phyloP scores from a whole-genome alignment of 2,888 invertebrate genomes.

The Heliconius charithonia region DNA sequence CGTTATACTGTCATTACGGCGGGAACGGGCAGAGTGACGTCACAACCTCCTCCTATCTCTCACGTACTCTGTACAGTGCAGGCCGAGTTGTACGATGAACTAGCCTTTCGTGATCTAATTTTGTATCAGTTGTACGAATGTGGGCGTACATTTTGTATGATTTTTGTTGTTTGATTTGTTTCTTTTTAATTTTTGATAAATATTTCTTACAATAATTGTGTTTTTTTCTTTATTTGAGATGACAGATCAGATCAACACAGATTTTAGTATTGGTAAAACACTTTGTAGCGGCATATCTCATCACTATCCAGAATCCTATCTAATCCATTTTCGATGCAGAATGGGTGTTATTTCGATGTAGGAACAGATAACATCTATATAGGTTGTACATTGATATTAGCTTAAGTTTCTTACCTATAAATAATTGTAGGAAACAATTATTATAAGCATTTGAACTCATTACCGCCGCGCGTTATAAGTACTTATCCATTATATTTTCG shows the following conservation, averaged over 20 bases:
- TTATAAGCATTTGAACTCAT: not conserved
- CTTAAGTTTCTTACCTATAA: too few relatives aligned
- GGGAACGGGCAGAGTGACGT: slow-evolving; percentile 72
- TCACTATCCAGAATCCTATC: too few relatives aligned
- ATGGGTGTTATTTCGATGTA: too few relatives aligned
- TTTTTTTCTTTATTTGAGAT: not conserved
- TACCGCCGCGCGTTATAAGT: not conserved
- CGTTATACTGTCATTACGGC: slow-evolving; percentile 81
- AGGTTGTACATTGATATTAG: too few relatives aligned
- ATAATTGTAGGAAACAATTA: too few relatives aligned
- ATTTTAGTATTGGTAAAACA: too few relatives aligned
- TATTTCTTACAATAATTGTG: not conserved
- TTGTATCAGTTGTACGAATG: slow-evolving; percentile 46
- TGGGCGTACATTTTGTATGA: slow-evolving; percentile 34
- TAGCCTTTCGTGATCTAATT: slow-evolving; percentile 50
- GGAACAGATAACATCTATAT: too few relatives aligned
- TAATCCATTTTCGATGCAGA: too few relatives aligned
- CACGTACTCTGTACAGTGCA: slow-evolving; percentile 52
- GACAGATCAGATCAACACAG: too few relatives aligned
- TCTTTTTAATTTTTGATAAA: not conserved
- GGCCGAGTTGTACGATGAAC: slow-evolving; percentile 48
- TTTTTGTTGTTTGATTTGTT: slow-evolving; percentile 16
- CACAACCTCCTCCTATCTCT: slow-evolving; percentile 54
- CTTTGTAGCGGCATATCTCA: too few relatives aligned
- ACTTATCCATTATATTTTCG: not conserved